A percentile compares a stretch with the other conserved stretches of the same genome.
These are phyloP conservation scores for Epizoanthus rinbou DNA, from an alignment of 92 coral and sea anemone species.

Conservation along the genomic window DNA sequence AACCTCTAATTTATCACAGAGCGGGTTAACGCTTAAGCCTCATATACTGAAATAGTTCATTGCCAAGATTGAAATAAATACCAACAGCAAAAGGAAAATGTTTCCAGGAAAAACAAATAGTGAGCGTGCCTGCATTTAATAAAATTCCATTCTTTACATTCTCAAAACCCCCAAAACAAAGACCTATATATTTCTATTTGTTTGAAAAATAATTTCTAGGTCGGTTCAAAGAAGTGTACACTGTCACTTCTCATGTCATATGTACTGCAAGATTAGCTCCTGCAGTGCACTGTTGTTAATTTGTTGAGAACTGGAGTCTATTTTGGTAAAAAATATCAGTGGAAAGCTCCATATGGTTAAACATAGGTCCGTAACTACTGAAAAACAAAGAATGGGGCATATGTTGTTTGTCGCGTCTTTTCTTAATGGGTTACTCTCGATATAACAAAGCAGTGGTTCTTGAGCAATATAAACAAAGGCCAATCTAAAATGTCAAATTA, in stretches of 20 bases:
- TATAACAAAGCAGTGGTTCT: background rate
- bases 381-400: background rate
- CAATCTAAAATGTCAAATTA: background rate
- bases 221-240: constrained; percentile 3
- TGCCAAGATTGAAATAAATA: background rate
- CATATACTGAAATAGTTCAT: background rate
- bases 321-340: too few species aligned
- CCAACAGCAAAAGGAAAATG: background rate
- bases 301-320: background rate
- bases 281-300: background rate
- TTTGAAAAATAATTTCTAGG: background rate
- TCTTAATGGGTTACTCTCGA: background rate
- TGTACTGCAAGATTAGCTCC: constrained; percentile 10
- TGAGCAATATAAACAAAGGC: background rate
- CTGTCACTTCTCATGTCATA: background rate
- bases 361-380: background rate
- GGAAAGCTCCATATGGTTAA: background rate
- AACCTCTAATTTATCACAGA: background rate
- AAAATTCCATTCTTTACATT: constrained; percentile 2
- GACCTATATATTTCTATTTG: background rate
- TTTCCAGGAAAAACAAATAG: background rate
- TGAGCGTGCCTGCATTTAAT: background rate
- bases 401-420: background rate
- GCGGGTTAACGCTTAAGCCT: background rate
- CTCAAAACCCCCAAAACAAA: background rate